A percentile compares a stretch with the other conserved stretches of the same genome.
phyloP scores from a whole-genome alignment of 2,888 invertebrate genomes.

The Sinodicranocentrus sp. region DNA sequence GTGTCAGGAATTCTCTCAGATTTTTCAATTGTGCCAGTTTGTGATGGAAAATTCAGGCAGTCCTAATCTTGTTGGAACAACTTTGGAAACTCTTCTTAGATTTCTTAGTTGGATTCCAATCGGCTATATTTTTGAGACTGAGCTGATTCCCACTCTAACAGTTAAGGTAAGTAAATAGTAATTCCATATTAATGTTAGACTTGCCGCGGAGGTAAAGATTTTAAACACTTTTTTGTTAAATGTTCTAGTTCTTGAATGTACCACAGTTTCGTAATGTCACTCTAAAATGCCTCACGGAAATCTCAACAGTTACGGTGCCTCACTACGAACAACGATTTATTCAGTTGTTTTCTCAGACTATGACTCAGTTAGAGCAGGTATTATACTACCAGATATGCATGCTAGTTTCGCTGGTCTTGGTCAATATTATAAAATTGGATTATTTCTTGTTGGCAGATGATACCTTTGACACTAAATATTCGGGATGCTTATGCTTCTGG shows the following conservation, averaged over 20 bases:
- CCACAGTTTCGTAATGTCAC: slow-evolving; percentile 99
- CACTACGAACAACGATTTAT: slow-evolving; percentile 97
- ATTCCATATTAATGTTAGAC: no score
- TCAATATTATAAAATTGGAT: no score
- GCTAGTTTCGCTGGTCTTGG: no score
- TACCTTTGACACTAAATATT: slow-evolving; percentile 94
- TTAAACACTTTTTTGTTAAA: no score
- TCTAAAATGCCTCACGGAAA: slow-evolving; percentile 98
- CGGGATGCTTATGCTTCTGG: slow-evolving; percentile 96
- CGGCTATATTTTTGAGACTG: slow-evolving; percentile 99
- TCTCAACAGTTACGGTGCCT: slow-evolving; percentile 91
- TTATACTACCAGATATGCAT: no score
- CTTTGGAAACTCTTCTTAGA: slow-evolving; percentile 95
- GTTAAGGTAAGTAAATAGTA: slow-evolving; percentile 84
- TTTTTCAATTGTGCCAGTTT: slow-evolving; percentile 98
- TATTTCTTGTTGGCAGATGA: slow-evolving; percentile 84
- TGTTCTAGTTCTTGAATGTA: slow-evolving; percentile 91
- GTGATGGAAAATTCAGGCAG: slow-evolving; percentile 99
- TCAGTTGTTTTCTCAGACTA: slow-evolving; percentile 92
- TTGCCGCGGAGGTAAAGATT: no score
- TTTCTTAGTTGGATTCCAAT: slow-evolving; percentile 99
- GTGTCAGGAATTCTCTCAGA: slow-evolving; percentile 99
- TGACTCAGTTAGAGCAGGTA: slow-evolving; percentile 90
- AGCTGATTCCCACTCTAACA: slow-evolving; percentile 94
- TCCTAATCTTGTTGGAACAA: slow-evolving; percentile 96